Evolutionary conservation across 2,113 vertebrate genomes (phyloP), one percentile per base, ranked within the genome.

Genomic region (Sterrhoptilus dennistouni): DNA sequence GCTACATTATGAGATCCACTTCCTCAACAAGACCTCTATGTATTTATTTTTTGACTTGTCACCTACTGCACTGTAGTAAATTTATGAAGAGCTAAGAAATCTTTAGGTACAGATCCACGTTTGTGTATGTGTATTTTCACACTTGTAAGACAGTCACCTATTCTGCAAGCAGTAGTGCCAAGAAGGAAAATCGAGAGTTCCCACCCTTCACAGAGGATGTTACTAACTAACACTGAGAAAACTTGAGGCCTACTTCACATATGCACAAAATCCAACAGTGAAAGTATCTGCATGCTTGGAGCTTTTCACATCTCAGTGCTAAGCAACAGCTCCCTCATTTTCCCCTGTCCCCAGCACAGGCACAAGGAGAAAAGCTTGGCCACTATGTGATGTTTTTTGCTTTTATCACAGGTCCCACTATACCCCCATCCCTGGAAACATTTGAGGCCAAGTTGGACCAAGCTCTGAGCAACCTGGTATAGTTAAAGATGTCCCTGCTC

Each of bases 1-100:
- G 59, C 80, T 93, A 65, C 87, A 45, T 11, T 11, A 88, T 52
- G 59, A 81, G 44, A 78, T 65, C 23, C 64, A 27, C 47, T 47
- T 84, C 17, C 42, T 93, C 54, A 84, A 84, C 33, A 47, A 76
- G 90, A 84, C 33, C 38, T 27, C 84, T 87, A 25, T 27, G 44
- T 50, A 68, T 54, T 70, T 24, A 15, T 78, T 93, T 49, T 84
- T 57, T 0, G 0, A 64, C 81, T 75, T 89, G 78, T 85, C 84
- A 68, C 21, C 74, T 60, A 57, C 52, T 52, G 74, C 70, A 82
- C 53, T 29, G 27, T 56, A 91, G 87, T 83, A 97, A 93, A 96
- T 96, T 68, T 76, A 94, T 84, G 74, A 70, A 93, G 93, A 90
- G 38, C 52, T 90, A 85, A 90, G 78, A 87, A 89, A 89, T 29